Evolutionary conservation across 2,888 invertebrate species (phyloP), one percentile per base, ranked within the genome.

Genomic region (Hyposoter dolosus): DNA sequence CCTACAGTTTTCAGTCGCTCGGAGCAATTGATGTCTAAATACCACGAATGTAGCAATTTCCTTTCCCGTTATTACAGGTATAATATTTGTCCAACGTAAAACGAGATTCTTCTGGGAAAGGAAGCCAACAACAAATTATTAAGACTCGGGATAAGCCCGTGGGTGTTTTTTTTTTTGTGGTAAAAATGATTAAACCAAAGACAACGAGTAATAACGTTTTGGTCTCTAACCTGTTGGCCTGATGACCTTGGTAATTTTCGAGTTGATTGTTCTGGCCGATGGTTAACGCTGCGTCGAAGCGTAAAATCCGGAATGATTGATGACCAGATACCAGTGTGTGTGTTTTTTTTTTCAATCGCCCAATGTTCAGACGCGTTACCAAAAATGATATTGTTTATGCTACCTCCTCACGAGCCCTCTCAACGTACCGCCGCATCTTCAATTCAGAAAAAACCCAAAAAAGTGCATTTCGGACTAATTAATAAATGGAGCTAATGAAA

Each of bases 221-320:
- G 60, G 60, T 28, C 60, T 60, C 5, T 28, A 15, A 6, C 60
- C 28, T 15, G 60, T 60, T 60, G 60, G 60, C 60, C 28, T 17
- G 28, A 60, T 60, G 60, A 60, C 60, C 60, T 60, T 60, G 60
- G 28, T 60, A 28, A 60, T 60, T 60, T 60, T 60, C 28, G 28
- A 28, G 60, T 15, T 23, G 60, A 60, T 60, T 15, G 28, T 60
- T 28, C 15, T 28, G 60, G 12, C 1, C 28, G 60, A 60, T 60
- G 60, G 60, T 15, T 10, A 23, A 60, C 60, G 28, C 28, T 15
- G 28, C 15, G 28, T 28, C 60, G 15, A 60, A 28, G 10, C 12
- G 28, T 28, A 60, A 28, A 28, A 60, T 60, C 60, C 4, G 1
- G 60, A 60, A 28, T 60, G 60, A 60, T 60, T 60, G 23, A 60